Base-by-base conservation (phyloP, 2,888 invertebrate species). In the Thera britannica region DNA sequence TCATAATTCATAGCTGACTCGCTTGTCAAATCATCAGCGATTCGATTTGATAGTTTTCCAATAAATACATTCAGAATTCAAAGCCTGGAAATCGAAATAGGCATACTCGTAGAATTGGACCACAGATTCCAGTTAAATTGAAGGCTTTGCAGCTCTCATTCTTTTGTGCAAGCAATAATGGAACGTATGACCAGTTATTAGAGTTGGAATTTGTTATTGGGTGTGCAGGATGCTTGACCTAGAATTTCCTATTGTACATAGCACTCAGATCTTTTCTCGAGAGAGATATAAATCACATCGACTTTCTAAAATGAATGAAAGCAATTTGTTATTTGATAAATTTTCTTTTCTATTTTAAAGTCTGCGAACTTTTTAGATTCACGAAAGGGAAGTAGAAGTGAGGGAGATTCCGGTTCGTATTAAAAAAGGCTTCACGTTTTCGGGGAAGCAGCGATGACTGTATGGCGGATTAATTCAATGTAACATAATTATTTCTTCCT, bases 221-320 rank as follows among this genome's bases (percentile, higher is more conserved):
- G 65, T 67, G 65, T 65, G 54, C 49, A 68, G 58, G 66, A 75
- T 68, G 68, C 73, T 75, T 75, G 75, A 75, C 75, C 75, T 75
- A 75, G 73, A 73, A 75, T 73, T 75, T 62, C 68, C 48, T 70
- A 69, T 56, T 71, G 68, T 72, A 65, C 72, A 62, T 70, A 58
- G 73, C 61, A 63, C 36, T 65, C 55, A 48, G 49, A 60, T 58
- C 38, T 65, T 55, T 57, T 48, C 41, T 48, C 12, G 58, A 6
- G 4, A 56, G 23, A 63, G 48, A 34, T 3, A 51, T 38, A 41
- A 7, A 60, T 11, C 23, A 49, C 3, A 51, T 23, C 49, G 12
- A 5, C 4, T 11, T 9, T 23, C 51, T 23, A 23, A 23, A 51
- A 51, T 51, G 5, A 23, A 23, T 7, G 23, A 2, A 51, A 1